Conservation (phyloP, 2,888 invertebrate genomes). For the Dioctria rufipes region DNA sequence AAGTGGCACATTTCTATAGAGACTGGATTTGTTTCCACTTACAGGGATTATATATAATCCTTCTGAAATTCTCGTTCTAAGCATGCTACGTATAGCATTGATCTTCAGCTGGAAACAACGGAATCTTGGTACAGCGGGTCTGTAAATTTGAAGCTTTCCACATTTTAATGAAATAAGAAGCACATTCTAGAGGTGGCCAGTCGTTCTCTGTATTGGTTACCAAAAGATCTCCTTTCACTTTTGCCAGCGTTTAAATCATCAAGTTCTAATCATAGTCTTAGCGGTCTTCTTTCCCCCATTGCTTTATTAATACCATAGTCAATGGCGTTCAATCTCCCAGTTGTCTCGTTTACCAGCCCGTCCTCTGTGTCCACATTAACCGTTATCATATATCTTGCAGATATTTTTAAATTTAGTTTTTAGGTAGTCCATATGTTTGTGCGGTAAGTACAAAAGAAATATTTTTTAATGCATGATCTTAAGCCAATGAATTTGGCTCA, state of each 20-base stretch:
- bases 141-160: neutral
- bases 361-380: slow-evolving; percentile 11
- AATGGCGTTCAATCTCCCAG: slow-evolving; percentile 10
- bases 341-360: slow-evolving; percentile 4
- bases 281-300: slow-evolving; percentile 6
- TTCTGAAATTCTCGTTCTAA: slow-evolving; percentile 8
- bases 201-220: neutral
- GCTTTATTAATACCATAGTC: slow-evolving; percentile 12
- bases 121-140: neutral
- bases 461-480: neutral
- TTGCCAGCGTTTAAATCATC: neutral
- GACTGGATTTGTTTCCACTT: slow-evolving; percentile 16
- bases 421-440: neutral
- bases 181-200: neutral
- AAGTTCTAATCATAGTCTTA: neutral
- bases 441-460: neutral
- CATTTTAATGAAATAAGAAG: neutral
- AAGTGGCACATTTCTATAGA: neutral
- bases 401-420: slow-evolving; percentile 1
- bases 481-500: neutral
- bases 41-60: slow-evolving; percentile 1
- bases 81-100: neutral
- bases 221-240: neutral
- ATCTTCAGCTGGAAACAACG: neutral
- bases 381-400: neutral